Base-by-base conservation (phyloP, 2,888 invertebrate genomes). In the Thymelicus acteon region DNA sequence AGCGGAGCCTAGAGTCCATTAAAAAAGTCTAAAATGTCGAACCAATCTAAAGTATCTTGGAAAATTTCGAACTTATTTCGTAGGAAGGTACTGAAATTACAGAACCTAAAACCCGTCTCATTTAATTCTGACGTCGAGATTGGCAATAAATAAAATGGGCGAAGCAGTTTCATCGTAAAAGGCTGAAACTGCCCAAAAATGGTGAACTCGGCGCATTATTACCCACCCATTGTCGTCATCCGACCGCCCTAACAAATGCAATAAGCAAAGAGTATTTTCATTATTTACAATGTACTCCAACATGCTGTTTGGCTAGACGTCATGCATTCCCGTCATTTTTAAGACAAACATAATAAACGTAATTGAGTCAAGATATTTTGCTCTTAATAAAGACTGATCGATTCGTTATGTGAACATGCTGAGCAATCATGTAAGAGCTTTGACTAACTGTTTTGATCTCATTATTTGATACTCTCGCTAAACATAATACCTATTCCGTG, bases 231-330 rank as follows among this genome's bases (percentile, higher is more conserved):
- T 78, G 77, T 75, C 79, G 79, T 78, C 82, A 82, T 74, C 74
- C 76, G 75, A 77, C 72, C 78, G 75, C 49, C 52, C 61, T 24
- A 67, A 61, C 52, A 61, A 47, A 74, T 76, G 79, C 80, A 79
- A 84, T 79, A 82, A 85, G 82, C 84, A 86, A 85, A 85, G 86
- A 85, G 80, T 81, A 83, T 88, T 85, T 87, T 85, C 83, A 84
- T 86, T 86, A 44, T 44, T 44, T 44, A 12, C 79, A 80, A 78
- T 19, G 0, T 19, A 78, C 79, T 77, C 79, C 1, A 79, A 77
- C 77, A 79, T 76, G 77, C 76, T 60, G 78, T 69, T 76, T 75
- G 74, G 72, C 76, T 80, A 88, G 85, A 88, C 88, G 86, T 87
- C 85, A 88, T 72, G 71, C 76, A 77, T 78, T 81, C 77, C 75